Conservation (phyloP, 2,888 invertebrate species). For the Brachyptera putata region DNA sequence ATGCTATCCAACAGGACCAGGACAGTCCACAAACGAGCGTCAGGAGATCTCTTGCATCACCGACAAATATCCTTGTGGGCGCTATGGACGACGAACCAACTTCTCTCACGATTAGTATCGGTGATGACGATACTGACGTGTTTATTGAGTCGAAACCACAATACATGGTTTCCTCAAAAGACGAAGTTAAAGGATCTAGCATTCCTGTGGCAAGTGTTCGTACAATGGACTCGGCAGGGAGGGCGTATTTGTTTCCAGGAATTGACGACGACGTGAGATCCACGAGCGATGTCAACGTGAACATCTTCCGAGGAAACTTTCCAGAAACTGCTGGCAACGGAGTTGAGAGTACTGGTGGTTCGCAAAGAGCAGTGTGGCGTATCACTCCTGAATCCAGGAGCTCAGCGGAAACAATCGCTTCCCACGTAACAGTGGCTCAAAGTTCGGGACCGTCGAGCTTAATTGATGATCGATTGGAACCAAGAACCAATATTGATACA, state of each 20-base stretch:
- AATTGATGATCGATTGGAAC: too few species aligned
- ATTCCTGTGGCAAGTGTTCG: constrained; percentile 10
- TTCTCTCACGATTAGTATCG: neutral
- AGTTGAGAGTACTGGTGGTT: neutral
- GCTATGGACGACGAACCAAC: neutral
- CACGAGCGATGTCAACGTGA: neutral
- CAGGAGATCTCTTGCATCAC: neutral
- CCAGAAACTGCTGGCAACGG: neutral
- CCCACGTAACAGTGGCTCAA: constrained; percentile 14
- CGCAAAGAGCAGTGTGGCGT: constrained; percentile 21
- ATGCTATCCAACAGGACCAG: constrained; percentile 48
- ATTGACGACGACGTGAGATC: neutral
- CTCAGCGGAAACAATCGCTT: neutral
- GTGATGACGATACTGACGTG: constrained; percentile 43
- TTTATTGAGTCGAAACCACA: constrained; percentile 28
- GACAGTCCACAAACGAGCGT: neutral
- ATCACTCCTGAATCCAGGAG: constrained; percentile 24
- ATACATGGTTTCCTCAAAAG: neutral
- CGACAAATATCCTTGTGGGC: constrained; percentile 18
- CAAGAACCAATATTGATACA: too few species aligned
- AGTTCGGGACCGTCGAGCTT: too few species aligned
- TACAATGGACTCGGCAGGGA: neutral
- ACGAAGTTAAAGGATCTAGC: neutral
- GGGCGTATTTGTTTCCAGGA: neutral
- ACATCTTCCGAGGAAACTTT: too few species aligned